phyloP scores from a whole-genome alignment of 1,140 invertebrate species.

The Pararge aegeria region DNA sequence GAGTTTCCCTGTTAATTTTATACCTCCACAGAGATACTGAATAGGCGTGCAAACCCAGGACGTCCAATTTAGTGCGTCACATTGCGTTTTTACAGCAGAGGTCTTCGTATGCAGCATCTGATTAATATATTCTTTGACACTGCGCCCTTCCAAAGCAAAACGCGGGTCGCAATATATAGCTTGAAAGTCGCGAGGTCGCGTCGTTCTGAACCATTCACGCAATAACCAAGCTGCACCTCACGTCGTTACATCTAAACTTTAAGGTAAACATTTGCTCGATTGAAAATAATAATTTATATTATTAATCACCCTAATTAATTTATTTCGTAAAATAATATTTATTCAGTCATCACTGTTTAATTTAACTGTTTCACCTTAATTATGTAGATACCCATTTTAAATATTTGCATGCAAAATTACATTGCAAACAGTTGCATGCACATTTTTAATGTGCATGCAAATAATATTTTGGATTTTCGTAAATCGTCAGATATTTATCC shows the following conservation, averaged over 20 bases:
- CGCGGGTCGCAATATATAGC: conserved; percentile 49
- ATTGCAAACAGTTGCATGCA: background rate
- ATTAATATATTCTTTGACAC: conserved; percentile 36
- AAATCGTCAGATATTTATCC: too few species aligned
- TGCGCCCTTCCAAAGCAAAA: conserved; percentile 50
- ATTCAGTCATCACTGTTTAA: too few species aligned
- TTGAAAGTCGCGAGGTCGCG: conserved; percentile 46
- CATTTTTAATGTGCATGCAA: background rate
- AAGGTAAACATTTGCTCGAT: conserved; percentile 30
- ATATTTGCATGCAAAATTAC: background rate
- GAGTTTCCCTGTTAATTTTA: too few species aligned
- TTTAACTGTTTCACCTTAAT: too few species aligned
- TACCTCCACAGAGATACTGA: too few species aligned
- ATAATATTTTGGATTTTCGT: background rate
- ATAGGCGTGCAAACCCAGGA: too few species aligned
- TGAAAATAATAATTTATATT: background rate
- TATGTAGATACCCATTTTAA: background rate
- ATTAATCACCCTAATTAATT: too few species aligned
- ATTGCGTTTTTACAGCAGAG: too few species aligned
- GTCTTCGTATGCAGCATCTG: background rate
- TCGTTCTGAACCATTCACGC: conserved; percentile 47
- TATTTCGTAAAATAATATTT: too few species aligned
- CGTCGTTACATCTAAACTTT: conserved; percentile 21
- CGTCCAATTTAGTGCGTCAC: too few species aligned
- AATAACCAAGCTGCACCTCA: conserved; percentile 25